Conservation (phyloP, 2,113 vertebrate species). For the Empidonax traillii region DNA sequence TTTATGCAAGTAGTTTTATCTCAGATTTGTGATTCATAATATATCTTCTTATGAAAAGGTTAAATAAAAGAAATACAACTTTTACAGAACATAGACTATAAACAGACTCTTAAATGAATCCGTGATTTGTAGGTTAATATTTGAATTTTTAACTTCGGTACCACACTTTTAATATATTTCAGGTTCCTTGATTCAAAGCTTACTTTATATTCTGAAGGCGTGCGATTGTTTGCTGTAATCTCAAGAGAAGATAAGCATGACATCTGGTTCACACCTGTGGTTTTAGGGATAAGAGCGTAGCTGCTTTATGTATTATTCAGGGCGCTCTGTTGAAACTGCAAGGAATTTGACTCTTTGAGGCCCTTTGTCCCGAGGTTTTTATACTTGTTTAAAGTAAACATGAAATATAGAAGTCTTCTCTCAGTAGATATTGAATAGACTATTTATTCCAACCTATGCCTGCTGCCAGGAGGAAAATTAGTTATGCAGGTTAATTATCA, state of each 20-base stretch:
- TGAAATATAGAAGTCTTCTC: slow-evolving; percentile 28
- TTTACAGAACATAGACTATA: not conserved
- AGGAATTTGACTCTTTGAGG: slow-evolving; percentile 59
- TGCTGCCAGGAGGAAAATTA: slow-evolving; percentile 27
- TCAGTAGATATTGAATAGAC: not conserved
- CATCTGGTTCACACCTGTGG: slow-evolving; percentile 76
- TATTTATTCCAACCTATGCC: slow-evolving; percentile 19
- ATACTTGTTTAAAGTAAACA: slow-evolving; percentile 59
- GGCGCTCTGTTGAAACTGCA: not conserved
- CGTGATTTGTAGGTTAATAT: slow-evolving; percentile 74
- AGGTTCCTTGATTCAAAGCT: slow-evolving; percentile 59
- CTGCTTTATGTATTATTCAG: slow-evolving; percentile 66
- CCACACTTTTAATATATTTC: slow-evolving; percentile 67
- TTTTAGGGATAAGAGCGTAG: slow-evolving; percentile 64
- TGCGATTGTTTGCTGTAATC: slow-evolving; percentile 70
- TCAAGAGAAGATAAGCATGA: slow-evolving; percentile 73
- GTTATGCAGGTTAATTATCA: slow-evolving; percentile 37
- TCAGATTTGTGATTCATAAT: slow-evolving; percentile 42
- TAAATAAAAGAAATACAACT: slow-evolving; percentile 51
- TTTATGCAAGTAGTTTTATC: not conserved
- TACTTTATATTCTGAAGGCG: slow-evolving; percentile 72
- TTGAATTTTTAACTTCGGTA: slow-evolving; percentile 72
- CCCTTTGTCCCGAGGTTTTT: slow-evolving; percentile 33
- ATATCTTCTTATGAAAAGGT: slow-evolving; percentile 61
- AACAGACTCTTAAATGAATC: slow-evolving; percentile 67